Evolutionary conservation across 2,113 vertebrate genomes (phyloP), one percentile per base, ranked within the genome.

Genomic region (Nansenia antarctica): DNA sequence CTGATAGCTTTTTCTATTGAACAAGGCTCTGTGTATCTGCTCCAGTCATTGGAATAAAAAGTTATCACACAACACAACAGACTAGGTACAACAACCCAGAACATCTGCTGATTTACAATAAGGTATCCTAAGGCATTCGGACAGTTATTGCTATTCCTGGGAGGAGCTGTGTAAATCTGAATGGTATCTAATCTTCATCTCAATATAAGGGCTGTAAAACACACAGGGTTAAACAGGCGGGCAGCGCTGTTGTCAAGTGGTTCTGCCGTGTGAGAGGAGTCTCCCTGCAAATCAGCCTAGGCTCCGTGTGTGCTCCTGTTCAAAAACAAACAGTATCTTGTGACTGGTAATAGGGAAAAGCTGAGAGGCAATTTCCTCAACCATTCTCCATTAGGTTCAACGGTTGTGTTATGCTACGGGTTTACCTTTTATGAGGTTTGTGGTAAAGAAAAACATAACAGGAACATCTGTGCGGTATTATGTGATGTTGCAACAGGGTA

Each of bases 391-490:
- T n/a, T 72, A 63, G 62, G 62, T 42, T 42, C 39, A 11, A 39
- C 37, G 65, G 63, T 61, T 61, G 5, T 22, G 8, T 52, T 52
- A n/a, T 8, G 3, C 14, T n/a, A 52, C 2, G 45, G 37, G 62
- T 83, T 65, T 73, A 57, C 68, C 66, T 82, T 49, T 54, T 67
- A 73, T 49, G 37, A 32, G 60, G 35, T 65, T 65, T 73, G 35
- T 66, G 70, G 49, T 73, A 54, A 29, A 65, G 20, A 70, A 57
- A 32, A 73, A 31, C 35, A 53, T 64, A 47, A 76, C 57, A 49
- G 20, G 60, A 42, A 74, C 69, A 82, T 83, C 64, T 85, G 72
- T 82, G 15, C 74, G 61, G 75, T 57, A 81, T 79, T 79, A 82
- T 49, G 35, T 65, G 30, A 81, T 47, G 35, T 58, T 62, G 64